A percentile compares a stretch with the other conserved stretches of the same genome.
phyloP scores from a whole-genome alignment of 2,797 vertebrate genomes.

The Sarcoramphus papa region DNA sequence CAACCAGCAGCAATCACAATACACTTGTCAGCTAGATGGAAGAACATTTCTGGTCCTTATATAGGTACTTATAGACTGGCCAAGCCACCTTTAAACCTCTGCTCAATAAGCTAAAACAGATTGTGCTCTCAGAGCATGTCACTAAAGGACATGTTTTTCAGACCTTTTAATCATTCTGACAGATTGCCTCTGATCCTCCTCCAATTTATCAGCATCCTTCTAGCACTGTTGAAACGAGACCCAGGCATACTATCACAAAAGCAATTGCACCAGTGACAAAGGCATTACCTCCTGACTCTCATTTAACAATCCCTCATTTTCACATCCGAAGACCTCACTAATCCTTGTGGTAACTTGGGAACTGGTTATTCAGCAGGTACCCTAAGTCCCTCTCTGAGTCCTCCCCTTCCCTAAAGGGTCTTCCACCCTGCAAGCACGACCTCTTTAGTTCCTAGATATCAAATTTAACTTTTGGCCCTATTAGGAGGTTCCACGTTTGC shows the following conservation, averaged over 20 bases:
- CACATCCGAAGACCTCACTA: neutral
- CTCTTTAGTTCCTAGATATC: neutral
- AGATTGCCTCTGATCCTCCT: slow-evolving; percentile 8
- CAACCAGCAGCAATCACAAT: neutral
- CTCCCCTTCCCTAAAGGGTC: neutral
- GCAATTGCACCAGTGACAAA: neutral
- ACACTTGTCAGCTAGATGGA: neutral
- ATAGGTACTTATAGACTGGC: neutral
- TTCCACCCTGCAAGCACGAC: neutral
- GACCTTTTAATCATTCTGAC: slow-evolving; percentile 46
- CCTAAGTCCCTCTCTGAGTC: neutral
- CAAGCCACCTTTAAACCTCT: slow-evolving; percentile 31
- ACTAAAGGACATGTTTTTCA: slow-evolving; percentile 10
- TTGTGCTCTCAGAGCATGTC: neutral
- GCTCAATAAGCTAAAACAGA: neutral
- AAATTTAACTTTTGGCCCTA: neutral
- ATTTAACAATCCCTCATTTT: neutral
- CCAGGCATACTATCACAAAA: neutral
- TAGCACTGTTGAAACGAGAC: neutral
- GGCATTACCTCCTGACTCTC: neutral
- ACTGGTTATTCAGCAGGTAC: neutral
- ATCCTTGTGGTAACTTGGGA: neutral
- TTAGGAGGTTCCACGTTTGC: neutral
- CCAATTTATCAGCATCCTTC: slow-evolving; percentile 24
- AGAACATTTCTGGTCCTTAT: neutral